Percentiles rank a stretch among this genome's conserved stretches.
Evolutionary conservation across 2,888 invertebrate species (phyloP).

Genomic region (Reticulitermes lucifugus): DNA sequence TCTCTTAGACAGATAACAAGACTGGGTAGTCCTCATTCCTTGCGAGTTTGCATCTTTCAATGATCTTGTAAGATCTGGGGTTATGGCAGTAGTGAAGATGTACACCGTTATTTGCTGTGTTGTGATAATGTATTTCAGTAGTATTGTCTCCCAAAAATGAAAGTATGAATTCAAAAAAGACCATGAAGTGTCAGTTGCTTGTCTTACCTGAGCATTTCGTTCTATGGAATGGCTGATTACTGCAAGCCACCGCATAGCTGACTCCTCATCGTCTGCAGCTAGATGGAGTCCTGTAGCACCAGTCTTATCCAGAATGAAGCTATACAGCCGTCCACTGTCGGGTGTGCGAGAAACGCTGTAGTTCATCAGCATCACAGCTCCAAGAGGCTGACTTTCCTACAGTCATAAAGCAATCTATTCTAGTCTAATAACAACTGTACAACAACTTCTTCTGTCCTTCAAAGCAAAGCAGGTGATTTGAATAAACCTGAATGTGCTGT

Average conservation of each 20-base stretch:
- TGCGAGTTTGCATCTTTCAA: too few relatives aligned
- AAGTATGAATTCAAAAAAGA: background rate
- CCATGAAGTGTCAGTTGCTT: background rate
- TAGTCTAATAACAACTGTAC: too few relatives aligned
- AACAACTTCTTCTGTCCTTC: too few relatives aligned
- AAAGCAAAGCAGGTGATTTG: too few relatives aligned
- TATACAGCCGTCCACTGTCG: slow-evolving; percentile 75
- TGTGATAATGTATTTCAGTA: too few relatives aligned
- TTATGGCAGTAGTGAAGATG: too few relatives aligned
- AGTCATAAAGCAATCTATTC: background rate
- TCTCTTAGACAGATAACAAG: too few relatives aligned
- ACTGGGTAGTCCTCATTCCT: too few relatives aligned
- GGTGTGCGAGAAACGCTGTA: slow-evolving; percentile 77
- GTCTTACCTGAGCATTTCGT: slow-evolving; percentile 73
- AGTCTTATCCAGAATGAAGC: slow-evolving; percentile 73
- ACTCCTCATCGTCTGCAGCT: slow-evolving; percentile 81
- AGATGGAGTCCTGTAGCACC: slow-evolving; percentile 81
- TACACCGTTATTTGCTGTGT: too few relatives aligned
- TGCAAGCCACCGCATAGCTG: slow-evolving; percentile 80
- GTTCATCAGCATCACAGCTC: slow-evolving; percentile 88
- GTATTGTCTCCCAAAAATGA: background rate
- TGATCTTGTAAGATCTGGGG: too few relatives aligned
- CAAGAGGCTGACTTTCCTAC: slow-evolving; percentile 88
- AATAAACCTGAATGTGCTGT: too few relatives aligned
- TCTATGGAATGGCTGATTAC: slow-evolving; percentile 83